A percentile compares a stretch with the other conserved stretches of the same genome.
phyloP scores from a whole-genome alignment of 2,888 invertebrate genomes.

The Dendrolimus pini region DNA sequence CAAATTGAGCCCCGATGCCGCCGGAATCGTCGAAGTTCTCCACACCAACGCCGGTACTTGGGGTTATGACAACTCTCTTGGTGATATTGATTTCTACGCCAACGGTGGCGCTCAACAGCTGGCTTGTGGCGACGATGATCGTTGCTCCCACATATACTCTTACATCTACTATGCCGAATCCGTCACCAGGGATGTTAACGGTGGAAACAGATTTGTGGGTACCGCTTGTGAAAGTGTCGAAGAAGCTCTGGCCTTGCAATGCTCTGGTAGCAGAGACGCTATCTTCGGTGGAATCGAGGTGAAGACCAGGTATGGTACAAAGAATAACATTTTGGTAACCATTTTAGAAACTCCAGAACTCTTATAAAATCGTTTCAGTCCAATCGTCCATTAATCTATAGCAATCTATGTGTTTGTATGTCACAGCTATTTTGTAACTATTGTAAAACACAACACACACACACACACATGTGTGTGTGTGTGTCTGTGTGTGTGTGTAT shows the following conservation, averaged over 20 bases:
- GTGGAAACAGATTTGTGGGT: slow-evolving; percentile 42
- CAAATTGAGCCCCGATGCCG: slow-evolving; percentile 38
- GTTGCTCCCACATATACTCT: slow-evolving; percentile 44
- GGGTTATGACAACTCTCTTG: slow-evolving; percentile 58
- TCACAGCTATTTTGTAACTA: too few species aligned
- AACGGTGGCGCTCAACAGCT: slow-evolving; percentile 52
- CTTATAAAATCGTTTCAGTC: too few species aligned
- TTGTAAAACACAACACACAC: too few species aligned
- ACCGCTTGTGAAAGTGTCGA: slow-evolving; percentile 44
- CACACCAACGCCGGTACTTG: slow-evolving; percentile 45
- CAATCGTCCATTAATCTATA: too few species aligned
- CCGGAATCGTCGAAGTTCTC: slow-evolving; percentile 54
- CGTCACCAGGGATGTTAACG: slow-evolving; percentile 22
- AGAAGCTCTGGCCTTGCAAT: slow-evolving; percentile 31
- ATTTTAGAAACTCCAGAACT: too few species aligned
- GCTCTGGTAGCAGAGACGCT: slow-evolving; percentile 35
- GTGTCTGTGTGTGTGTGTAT: too few species aligned
- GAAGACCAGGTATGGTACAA: slow-evolving; percentile 35
- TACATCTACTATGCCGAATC: slow-evolving; percentile 59
- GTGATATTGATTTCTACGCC: slow-evolving; percentile 58
- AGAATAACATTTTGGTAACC: too few species aligned
- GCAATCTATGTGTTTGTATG: too few species aligned
- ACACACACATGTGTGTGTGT: too few species aligned
- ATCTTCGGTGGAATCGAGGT: slow-evolving; percentile 43
- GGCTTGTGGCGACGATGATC: slow-evolving; percentile 36